Evolutionary conservation across 2,888 invertebrate genomes (phyloP).

Genomic region (Mystacides longicornis): DNA sequence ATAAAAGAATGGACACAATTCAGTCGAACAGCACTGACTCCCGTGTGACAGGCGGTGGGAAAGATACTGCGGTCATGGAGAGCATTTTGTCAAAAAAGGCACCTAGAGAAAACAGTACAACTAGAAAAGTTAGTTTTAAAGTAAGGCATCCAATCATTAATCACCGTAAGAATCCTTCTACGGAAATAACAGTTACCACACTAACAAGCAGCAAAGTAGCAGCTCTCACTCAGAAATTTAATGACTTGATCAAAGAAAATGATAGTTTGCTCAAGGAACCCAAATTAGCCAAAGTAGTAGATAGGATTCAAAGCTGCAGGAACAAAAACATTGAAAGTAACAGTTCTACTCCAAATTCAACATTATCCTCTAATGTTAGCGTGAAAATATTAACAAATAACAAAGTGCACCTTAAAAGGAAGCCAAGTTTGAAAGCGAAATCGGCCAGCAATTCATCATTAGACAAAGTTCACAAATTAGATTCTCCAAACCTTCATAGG

Average conservation of each 20-base stretch:
- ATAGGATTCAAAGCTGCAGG: slow-evolving; percentile 37
- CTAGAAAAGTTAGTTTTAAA: slow-evolving; percentile 56
- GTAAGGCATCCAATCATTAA: slow-evolving; percentile 45
- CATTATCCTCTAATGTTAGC: slow-evolving; percentile 44
- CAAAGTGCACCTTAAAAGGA: slow-evolving; percentile 39
- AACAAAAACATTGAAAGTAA: slow-evolving; percentile 37
- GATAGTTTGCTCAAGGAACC: slow-evolving; percentile 45
- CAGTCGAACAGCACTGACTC: slow-evolving; percentile 38
- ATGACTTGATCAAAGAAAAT: slow-evolving; percentile 51
- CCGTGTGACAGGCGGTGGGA: slow-evolving; percentile 39
- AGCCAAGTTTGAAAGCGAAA: slow-evolving; percentile 44
- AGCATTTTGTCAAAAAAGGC: not conserved
- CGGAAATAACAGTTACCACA: slow-evolving; percentile 42
- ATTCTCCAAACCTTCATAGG: slow-evolving; percentile 35
- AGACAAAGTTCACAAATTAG: slow-evolving; percentile 37
- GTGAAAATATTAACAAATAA: slow-evolving; percentile 45
- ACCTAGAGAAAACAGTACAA: slow-evolving; percentile 29
- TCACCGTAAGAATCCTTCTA: slow-evolving; percentile 39
- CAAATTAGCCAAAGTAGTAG: slow-evolving; percentile 48
- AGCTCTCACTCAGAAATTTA: slow-evolving; percentile 62
- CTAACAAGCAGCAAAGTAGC: slow-evolving; percentile 55
- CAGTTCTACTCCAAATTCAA: slow-evolving; percentile 44
- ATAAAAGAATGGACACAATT: slow-evolving; percentile 9
- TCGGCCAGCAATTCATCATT: slow-evolving; percentile 46
- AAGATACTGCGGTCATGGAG: slow-evolving; percentile 23